phyloP scores from a whole-genome alignment of 2,797 vertebrate genomes.

The Masticophis lateralis region DNA sequence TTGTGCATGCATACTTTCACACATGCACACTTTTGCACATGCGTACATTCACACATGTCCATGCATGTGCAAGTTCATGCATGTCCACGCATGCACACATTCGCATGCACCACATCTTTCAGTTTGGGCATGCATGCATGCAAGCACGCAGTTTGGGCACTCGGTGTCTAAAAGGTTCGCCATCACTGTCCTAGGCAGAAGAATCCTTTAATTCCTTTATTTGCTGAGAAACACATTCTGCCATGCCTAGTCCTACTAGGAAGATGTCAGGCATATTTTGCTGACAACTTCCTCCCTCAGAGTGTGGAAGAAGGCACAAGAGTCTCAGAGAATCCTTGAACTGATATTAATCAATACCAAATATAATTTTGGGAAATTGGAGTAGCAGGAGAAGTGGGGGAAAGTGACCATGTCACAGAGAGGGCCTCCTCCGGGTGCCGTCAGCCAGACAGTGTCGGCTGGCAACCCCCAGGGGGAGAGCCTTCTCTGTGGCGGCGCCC shows the following conservation, averaged over 20 bases:
- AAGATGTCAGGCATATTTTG: not conserved
- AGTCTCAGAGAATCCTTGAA: not conserved
- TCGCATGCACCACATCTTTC: too few species aligned
- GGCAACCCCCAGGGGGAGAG: too few species aligned
- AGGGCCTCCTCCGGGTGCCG: too few species aligned
- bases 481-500: too few species aligned
- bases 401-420: not conserved
- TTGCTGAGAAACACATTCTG: not conserved
- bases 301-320: not conserved
- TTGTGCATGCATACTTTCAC: too few species aligned
- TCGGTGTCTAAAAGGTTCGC: too few species aligned
- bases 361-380: not conserved
- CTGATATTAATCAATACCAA: not conserved
- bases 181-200: not conserved
- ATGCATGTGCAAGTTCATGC: too few species aligned
- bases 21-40: too few species aligned
- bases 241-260: not conserved
- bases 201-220: not conserved
- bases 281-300: not conserved
- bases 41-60: too few species aligned
- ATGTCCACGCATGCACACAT: too few species aligned
- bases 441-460: too few species aligned
- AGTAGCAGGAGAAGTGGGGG: not conserved
- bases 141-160: accelerated
- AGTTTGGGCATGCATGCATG: too few species aligned